phyloP scores from a whole-genome alignment of 2,797 vertebrate genomes.

The Limosa lapponica region DNA sequence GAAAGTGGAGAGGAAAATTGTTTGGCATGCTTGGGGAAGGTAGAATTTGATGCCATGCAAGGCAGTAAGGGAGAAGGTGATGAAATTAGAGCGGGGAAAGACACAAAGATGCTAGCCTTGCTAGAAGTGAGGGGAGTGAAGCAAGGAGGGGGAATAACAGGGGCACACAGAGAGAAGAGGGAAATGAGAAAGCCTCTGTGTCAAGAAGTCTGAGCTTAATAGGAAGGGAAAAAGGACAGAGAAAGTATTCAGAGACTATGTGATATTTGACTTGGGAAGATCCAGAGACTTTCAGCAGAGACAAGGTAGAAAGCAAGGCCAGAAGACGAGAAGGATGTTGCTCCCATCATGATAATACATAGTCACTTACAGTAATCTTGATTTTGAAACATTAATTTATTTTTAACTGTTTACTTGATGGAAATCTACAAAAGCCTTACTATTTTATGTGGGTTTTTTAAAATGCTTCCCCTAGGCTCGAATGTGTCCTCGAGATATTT shows the following conservation, averaged over 20 bases:
- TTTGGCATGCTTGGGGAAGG: not conserved
- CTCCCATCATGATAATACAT: fast-evolving
- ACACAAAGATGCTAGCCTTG: not conserved
- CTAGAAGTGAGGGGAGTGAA: not conserved
- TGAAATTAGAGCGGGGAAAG: not conserved
- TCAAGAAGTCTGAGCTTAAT: not conserved
- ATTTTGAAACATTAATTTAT: not conserved
- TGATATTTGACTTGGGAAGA: not conserved
- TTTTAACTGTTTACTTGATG: not conserved
- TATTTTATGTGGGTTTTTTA: not conserved
- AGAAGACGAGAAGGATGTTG: not conserved
- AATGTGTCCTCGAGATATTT: not conserved
- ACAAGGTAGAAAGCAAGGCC: not conserved
- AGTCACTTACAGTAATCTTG: not conserved
- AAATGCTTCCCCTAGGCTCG: not conserved
- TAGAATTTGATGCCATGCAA: not conserved
- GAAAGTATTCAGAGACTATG: not conserved
- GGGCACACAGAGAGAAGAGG: not conserved
- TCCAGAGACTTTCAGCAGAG: not conserved
- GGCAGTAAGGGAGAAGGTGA: not conserved
- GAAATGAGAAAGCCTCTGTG: not conserved
- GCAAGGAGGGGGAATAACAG: not conserved
- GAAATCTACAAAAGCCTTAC: not conserved
- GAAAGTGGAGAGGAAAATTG: not conserved
- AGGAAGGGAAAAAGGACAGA: not conserved